A percentile compares a stretch with the other conserved stretches of the same genome.
Conservation (phyloP, 1,140 invertebrate genomes). For the Nixonia krombeini region DNA sequence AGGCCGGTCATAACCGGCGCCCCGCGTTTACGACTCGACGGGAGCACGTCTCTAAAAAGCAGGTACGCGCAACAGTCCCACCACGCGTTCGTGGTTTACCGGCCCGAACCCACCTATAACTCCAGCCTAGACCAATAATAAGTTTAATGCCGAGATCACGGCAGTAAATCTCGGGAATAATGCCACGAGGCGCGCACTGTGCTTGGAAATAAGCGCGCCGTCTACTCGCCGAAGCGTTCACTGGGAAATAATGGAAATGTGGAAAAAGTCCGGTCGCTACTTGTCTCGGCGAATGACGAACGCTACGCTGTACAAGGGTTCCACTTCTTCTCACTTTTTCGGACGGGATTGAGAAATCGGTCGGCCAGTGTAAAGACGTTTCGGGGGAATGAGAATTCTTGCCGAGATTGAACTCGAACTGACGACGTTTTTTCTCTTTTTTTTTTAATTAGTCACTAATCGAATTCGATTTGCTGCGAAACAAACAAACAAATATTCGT, state of each 20-base stretch:
- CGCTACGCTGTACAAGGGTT: too few relatives aligned
- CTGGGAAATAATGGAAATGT: slow-evolving; percentile 31
- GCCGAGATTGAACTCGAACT: too few relatives aligned
- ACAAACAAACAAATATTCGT: too few relatives aligned
- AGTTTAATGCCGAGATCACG: slow-evolving; percentile 38
- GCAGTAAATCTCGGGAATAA: slow-evolving; percentile 43
- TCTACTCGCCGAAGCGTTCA: slow-evolving; percentile 29
- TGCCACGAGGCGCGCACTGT: slow-evolving; percentile 23
- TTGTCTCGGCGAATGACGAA: slow-evolving; percentile 14
- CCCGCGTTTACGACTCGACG: slow-evolving; percentile 61
- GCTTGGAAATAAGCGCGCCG: slow-evolving; percentile 28
- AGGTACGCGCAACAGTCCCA: slow-evolving; percentile 53
- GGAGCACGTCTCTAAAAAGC: slow-evolving; percentile 57
- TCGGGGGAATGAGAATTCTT: too few relatives aligned
- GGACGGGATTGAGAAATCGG: too few relatives aligned
- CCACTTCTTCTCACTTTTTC: too few relatives aligned
- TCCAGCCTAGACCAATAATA: slow-evolving; percentile 45
- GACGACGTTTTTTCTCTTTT: too few relatives aligned
- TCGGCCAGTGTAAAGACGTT: too few relatives aligned
- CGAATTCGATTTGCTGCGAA: too few relatives aligned
- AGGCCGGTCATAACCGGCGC: slow-evolving; percentile 53
- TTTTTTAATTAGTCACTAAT: too few relatives aligned
- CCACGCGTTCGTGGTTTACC: slow-evolving; percentile 17
- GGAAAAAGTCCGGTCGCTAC: slow-evolving; percentile 30
- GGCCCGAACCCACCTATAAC: slow-evolving; percentile 16